Conservation (phyloP, 2,797 vertebrate species). For the Glyptemys insculpta region DNA sequence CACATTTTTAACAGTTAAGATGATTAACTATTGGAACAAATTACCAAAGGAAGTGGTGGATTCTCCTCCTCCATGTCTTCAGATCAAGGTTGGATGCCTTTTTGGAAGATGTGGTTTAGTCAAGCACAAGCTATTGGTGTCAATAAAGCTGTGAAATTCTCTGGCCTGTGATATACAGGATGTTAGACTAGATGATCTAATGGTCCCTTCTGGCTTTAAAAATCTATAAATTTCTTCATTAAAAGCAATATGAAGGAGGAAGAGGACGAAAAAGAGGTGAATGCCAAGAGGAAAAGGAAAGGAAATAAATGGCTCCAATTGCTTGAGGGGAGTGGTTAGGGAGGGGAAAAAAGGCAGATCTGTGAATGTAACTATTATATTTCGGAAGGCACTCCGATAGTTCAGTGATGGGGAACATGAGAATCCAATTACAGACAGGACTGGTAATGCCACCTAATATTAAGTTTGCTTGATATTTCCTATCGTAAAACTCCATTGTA, state of each 20-base stretch:
- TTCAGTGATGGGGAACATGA: neutral
- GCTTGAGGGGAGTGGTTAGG: neutral
- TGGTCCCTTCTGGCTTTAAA: neutral
- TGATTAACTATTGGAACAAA: neutral
- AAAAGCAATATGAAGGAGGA: neutral
- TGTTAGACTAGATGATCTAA: neutral
- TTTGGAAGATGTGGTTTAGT: neutral
- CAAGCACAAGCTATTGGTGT: neutral
- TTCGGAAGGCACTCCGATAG: neutral
- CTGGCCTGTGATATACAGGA: neutral
- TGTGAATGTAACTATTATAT: neutral
- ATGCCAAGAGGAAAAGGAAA: neutral
- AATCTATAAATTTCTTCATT: neutral
- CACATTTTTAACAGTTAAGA: neutral
- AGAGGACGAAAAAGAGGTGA: neutral
- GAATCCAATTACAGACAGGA: neutral
- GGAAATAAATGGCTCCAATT: neutral
- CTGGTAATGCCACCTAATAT: neutral
- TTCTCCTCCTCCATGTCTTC: neutral
- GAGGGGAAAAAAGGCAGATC: neutral
- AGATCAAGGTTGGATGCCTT: neutral
- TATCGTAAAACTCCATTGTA: constrained; percentile 41
- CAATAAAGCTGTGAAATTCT: neutral
- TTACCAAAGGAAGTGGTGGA: neutral
- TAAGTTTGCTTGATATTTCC: neutral